Conservation (phyloP, 2,113 vertebrate genomes). For the Nestor notabilis region DNA sequence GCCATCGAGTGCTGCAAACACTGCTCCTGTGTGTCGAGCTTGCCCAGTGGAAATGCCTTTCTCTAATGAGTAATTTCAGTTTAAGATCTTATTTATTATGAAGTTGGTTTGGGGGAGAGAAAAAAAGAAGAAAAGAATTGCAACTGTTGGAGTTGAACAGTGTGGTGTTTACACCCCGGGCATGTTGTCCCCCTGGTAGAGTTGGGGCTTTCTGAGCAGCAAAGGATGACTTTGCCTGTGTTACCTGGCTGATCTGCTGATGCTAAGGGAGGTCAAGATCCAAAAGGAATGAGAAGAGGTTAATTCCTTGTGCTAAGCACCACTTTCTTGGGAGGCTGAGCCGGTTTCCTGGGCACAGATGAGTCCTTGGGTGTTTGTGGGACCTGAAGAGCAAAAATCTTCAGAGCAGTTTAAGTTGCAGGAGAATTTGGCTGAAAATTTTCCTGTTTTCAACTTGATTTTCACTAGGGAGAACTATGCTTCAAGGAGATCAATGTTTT, state of each 20-base stretch:
- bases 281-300: neutral
- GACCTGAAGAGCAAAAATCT: neutral
- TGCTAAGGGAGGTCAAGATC: neutral
- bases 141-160: neutral
- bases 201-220: neutral
- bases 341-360: neutral
- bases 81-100: neutral
- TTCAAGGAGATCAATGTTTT: neutral
- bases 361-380: neutral
- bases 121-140: too few relatives aligned
- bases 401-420: neutral
- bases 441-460: neutral
- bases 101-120: neutral
- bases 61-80: neutral
- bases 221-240: neutral
- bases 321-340: neutral
- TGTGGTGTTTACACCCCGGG: neutral
- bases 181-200: fast-evolving
- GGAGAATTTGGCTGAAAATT: neutral
- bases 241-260: neutral
- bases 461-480: neutral
- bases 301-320: fast-evolving
- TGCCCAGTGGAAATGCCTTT: neutral
- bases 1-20: neutral
- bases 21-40: neutral